These are phyloP conservation scores for Diphyllodes magnificus DNA, from an alignment of 2,113 vertebrate genomes.

Conservation along the genomic window DNA sequence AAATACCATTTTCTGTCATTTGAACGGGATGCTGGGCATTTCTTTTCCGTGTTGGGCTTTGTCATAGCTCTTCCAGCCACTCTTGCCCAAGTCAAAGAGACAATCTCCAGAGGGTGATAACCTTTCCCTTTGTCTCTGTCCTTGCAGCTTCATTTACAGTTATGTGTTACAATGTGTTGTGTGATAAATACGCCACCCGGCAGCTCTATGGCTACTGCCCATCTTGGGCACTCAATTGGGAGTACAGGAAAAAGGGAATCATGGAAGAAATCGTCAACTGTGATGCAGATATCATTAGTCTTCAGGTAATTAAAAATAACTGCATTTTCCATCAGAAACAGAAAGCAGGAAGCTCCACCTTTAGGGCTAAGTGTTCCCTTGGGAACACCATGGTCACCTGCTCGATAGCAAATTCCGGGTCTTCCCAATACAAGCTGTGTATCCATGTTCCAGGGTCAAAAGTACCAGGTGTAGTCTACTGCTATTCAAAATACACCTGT, in stretches of 20 bases:
- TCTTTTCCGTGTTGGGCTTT: not conserved
- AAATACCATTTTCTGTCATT: not conserved
- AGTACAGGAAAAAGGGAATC: constrained; percentile 99
- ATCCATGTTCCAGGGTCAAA: not conserved
- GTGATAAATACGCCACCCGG: constrained; percentile 97
- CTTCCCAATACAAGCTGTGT: not conserved
- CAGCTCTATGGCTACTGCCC: constrained; percentile 99
- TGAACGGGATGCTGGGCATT: not conserved
- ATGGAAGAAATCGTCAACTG: constrained; percentile 98
- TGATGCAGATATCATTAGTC: constrained; percentile 96
- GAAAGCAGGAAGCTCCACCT: not conserved
- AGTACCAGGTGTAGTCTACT: not conserved
- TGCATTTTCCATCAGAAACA: not conserved
- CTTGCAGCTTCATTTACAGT: constrained; percentile 91
- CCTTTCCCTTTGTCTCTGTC: not conserved
- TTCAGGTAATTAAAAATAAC: constrained; percentile 75
- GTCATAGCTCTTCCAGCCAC: not conserved
- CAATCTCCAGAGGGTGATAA: not conserved
- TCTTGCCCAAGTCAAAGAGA: not conserved
- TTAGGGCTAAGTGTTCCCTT: not conserved
- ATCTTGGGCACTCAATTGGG: constrained; percentile 97
- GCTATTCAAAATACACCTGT: not conserved
- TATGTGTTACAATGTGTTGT: constrained; percentile 99
- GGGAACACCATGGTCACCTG: not conserved
- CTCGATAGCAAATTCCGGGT: not conserved